phyloP scores from a whole-genome alignment of 2,888 invertebrate genomes.

The Trachelus iudaicus region DNA sequence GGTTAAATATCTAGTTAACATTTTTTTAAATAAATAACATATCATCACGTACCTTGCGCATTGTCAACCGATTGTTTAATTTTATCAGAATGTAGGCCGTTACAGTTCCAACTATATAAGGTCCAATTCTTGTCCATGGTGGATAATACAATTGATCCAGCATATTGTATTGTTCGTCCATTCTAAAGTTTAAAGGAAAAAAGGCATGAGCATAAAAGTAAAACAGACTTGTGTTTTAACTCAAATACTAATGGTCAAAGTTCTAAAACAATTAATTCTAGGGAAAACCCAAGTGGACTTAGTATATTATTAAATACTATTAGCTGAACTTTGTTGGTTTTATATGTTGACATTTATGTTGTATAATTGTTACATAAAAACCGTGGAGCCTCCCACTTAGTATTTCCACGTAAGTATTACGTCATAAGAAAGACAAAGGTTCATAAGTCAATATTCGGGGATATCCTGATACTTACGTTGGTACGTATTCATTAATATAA shows the following conservation, averaged over 20 bases:
- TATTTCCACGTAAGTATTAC: not conserved
- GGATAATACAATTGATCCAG: slow-evolving; percentile 66
- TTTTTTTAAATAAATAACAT: not conserved
- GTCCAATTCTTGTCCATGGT: slow-evolving; percentile 68
- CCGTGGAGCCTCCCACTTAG: not conserved
- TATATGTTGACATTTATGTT: not conserved
- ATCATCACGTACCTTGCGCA: slow-evolving; percentile 44
- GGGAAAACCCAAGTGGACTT: not conserved
- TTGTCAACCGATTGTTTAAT: slow-evolving; percentile 43
- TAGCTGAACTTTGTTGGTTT: not conserved
- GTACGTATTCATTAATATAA: slow-evolving; percentile 61
- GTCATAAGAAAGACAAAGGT: not conserved
- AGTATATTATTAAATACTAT: not conserved
- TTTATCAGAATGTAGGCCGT: slow-evolving; percentile 66
- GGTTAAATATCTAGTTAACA: not conserved
- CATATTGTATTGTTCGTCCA: slow-evolving; percentile 62
- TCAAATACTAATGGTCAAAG: not conserved
- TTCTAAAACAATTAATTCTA: not conserved
- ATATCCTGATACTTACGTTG: slow-evolving; percentile 62
- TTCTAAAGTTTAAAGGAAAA: slow-evolving; percentile 39
- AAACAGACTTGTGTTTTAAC: not conserved
- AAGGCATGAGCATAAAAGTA: not conserved
- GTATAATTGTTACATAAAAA: not conserved
- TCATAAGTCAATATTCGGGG: not conserved
- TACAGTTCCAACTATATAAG: slow-evolving; percentile 67